These are phyloP conservation scores for Spea bombifrons DNA, from an alignment of 2,113 vertebrate species.

Conservation along the genomic window DNA sequence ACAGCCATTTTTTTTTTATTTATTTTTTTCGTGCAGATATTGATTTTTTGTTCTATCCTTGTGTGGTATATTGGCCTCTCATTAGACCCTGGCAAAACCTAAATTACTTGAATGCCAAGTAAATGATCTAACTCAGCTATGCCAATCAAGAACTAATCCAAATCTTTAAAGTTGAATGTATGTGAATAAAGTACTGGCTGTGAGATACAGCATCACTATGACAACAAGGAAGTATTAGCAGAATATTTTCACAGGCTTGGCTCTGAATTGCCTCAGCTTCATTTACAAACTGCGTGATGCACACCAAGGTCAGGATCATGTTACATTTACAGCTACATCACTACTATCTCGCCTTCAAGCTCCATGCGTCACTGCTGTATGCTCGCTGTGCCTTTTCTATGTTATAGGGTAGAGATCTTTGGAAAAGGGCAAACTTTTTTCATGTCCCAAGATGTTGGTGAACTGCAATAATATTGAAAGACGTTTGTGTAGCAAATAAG, in stretches of 20 bases:
- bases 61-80: conserved; percentile 64
- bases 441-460: too few species aligned
- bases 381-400: not conserved
- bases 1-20: not conserved
- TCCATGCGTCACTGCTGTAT: not conserved
- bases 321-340: not conserved
- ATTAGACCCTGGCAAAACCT: conserved; percentile 15
- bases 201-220: conserved; percentile 41
- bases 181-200: conserved; percentile 30
- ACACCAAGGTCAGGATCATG: conserved; percentile 12
- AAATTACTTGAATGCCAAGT: conserved; percentile 21
- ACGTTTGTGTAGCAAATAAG: too few species aligned
- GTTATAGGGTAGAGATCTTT: too few species aligned
- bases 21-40: too few species aligned
- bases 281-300: conserved; percentile 18
- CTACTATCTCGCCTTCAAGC: not conserved
- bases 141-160: conserved; percentile 30
- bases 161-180: conserved; percentile 32
- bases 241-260: conserved; percentile 46
- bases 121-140: conserved; percentile 28
- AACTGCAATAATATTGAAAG: too few species aligned
- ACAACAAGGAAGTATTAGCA: conserved; percentile 39
- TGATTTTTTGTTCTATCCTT: conserved; percentile 16
- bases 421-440: too few species aligned
- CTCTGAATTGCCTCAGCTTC: conserved; percentile 28